Evolutionary conservation across 2,888 invertebrate species (phyloP), one percentile per base, ranked within the genome.

Genomic region (Dolichopus griseipennis): DNA sequence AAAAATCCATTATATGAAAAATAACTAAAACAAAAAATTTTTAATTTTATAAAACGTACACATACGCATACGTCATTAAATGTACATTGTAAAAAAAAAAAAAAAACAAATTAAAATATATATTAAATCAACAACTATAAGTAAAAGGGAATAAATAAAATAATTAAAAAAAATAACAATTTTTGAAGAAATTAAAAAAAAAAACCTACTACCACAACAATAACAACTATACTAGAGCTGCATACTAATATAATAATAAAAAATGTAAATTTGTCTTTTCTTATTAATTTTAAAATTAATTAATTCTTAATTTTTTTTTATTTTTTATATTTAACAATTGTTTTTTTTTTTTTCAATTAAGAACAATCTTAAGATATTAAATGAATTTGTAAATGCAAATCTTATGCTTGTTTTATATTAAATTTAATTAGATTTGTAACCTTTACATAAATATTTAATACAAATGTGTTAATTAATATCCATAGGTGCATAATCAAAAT

Each of bases 1-100:
- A 62, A 20, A 64, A 67, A 33, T 65, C 27, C 34, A 63, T 64
- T 66, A 68, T 61, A 43, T n/a, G n/a, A 68, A 66, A 64, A 41
- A 67, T 65, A 34, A 65, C 20, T 61, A 20, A 65, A 52, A 43
- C 2, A 27, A 27, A 4, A 27, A 27, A 27, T 27, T 27, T 27
- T 27, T 4, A 27, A 27, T 27, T 27, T 27, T 27, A 66, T 27
- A 27, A 64, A 63, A 64, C 63, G 20, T 64, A 34, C 7, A 66
- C 21, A n/a, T 15, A 34, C 22, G 27, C 18, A n/a, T 15, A 22
- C 22, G 37, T 66, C 27, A 21, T 70, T 41, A 22, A 27, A 18
- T 52, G 52, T 52, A n/a, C 52, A 52, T 52, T 52, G 52, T 52
- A 52, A 52, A 52, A 52, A 52, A 15, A 52, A 52, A 52, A 52